A percentile compares a stretch with the other conserved stretches of the same genome.
Conservation (phyloP, 2,797 vertebrate genomes). For the Microcaecilia unicolor region DNA sequence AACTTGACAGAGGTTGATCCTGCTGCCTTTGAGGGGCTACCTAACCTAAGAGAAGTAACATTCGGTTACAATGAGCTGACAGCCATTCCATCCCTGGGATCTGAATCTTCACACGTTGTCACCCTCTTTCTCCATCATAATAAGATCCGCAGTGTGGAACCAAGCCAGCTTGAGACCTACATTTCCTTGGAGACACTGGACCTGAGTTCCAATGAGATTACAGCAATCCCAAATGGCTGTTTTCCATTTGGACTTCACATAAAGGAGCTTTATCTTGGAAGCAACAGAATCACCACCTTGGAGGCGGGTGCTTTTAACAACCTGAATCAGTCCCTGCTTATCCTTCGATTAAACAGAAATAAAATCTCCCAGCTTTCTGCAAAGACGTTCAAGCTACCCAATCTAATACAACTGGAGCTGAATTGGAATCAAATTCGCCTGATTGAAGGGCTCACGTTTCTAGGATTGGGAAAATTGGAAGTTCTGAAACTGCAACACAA, state of each 20-base stretch:
- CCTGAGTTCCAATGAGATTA: conserved; percentile 88
- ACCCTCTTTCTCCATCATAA: conserved; percentile 80
- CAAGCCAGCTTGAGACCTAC: conserved; percentile 58
- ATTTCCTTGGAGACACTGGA: conserved; percentile 79
- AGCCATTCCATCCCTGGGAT: no score
- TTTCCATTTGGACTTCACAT: conserved; percentile 77
- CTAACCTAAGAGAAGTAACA: no score
- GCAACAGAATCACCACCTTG: conserved; percentile 81
- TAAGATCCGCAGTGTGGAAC: conserved; percentile 75
- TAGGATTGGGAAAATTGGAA: conserved; percentile 84
- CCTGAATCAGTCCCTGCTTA: conserved; percentile 78
- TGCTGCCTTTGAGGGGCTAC: no score
- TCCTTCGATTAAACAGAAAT: conserved; percentile 87
- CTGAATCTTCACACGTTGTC: no score
- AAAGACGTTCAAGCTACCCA: conserved; percentile 82
- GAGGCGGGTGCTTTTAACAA: conserved; percentile 81
- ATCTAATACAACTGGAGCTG: conserved; percentile 86
- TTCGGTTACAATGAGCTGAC: no score
- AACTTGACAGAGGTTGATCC: no score
- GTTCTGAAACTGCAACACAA: conserved; percentile 91
- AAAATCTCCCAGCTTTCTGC: conserved; percentile 88
- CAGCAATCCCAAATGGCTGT: conserved; percentile 71
- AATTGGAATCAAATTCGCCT: conserved; percentile 88
- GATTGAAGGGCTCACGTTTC: conserved; percentile 92
- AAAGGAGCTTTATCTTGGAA: conserved; percentile 86